phyloP scores from a whole-genome alignment of 2,888 invertebrate genomes.

The Paralinhomoeus sp. region DNA sequence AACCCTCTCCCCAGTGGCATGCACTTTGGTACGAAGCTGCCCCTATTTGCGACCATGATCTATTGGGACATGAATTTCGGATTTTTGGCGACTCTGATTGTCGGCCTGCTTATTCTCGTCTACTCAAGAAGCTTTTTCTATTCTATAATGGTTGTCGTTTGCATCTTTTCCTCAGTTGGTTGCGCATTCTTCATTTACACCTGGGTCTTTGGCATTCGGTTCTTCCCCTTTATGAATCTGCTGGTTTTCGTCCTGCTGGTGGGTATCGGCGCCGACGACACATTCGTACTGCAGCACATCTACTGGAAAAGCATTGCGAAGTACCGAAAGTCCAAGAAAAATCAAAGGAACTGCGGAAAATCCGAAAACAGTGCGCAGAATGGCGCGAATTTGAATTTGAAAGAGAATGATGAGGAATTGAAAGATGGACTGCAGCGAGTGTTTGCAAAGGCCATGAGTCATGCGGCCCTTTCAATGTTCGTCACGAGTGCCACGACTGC shows the following conservation, averaged over 20 bases:
- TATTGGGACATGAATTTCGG: slow-evolving; percentile 57
- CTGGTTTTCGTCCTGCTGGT: slow-evolving; percentile 54
- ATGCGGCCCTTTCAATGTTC: slow-evolving; percentile 65
- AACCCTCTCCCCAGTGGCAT: too few relatives aligned
- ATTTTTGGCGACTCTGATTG: slow-evolving; percentile 45
- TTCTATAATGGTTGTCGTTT: slow-evolving; percentile 42
- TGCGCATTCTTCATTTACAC: slow-evolving; percentile 74
- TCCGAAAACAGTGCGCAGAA: too few relatives aligned
- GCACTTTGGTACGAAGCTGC: slow-evolving; percentile 39
- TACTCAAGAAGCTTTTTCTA: slow-evolving; percentile 68
- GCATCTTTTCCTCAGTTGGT: slow-evolving; percentile 60
- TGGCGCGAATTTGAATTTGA: too few relatives aligned
- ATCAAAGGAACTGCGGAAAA: too few relatives aligned
- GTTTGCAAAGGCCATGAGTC: slow-evolving; percentile 35
- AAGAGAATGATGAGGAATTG: too few relatives aligned
- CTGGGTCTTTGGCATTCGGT: slow-evolving; percentile 49
- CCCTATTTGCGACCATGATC: slow-evolving; percentile 58
- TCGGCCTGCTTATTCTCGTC: slow-evolving; percentile 52
- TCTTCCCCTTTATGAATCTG: slow-evolving; percentile 94
- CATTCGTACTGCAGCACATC: slow-evolving; percentile 55
- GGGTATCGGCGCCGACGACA: slow-evolving; percentile 79
- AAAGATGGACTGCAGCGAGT: too few relatives aligned
- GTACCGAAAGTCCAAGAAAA: background rate
- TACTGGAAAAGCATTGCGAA: slow-evolving; percentile 35
- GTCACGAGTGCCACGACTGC: slow-evolving; percentile 78